A percentile compares a stretch with the other conserved stretches of the same genome.
These are phyloP conservation scores for Carpatolechia fugitivella DNA, from an alignment of 2,888 invertebrate species.

Conservation along the genomic window DNA sequence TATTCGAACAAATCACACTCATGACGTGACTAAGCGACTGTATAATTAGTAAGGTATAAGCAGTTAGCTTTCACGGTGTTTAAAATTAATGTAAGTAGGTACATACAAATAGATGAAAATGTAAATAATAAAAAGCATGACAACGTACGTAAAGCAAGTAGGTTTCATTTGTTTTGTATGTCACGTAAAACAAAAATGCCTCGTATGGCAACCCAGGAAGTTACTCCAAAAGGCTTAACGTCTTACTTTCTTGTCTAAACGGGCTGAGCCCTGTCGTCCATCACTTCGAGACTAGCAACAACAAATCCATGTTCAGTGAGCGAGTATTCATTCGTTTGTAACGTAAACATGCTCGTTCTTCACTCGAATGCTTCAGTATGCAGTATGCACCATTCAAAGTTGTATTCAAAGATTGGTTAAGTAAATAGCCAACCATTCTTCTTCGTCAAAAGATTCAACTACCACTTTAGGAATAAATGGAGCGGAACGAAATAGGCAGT, in stretches of 20 bases:
- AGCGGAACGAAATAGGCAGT: neutral
- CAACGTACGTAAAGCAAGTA: neutral
- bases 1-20: too few species aligned
- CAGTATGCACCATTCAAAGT: slow-evolving; percentile 4
- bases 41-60: neutral
- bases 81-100: neutral
- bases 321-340: neutral
- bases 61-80: neutral
- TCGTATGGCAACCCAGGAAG: neutral
- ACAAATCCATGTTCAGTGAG: neutral
- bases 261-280: neutral
- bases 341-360: neutral
- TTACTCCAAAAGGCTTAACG: neutral
- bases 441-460: slow-evolving; percentile 1
- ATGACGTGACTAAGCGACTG: too few species aligned
- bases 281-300: neutral
- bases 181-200: slow-evolving; percentile 4
- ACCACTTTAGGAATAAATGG: slow-evolving; percentile 1
- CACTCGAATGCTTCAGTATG: slow-evolving; percentile 2
- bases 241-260: slow-evolving; percentile 2
- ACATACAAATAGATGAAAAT: neutral
- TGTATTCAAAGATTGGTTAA: slow-evolving; percentile 1
- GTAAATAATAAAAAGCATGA: slow-evolving; percentile 1
- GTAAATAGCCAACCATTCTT: neutral
- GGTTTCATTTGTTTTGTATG: neutral